These are phyloP conservation scores for Brenthis ino DNA, from an alignment of 2,888 invertebrate species.

Conservation along the genomic window DNA sequence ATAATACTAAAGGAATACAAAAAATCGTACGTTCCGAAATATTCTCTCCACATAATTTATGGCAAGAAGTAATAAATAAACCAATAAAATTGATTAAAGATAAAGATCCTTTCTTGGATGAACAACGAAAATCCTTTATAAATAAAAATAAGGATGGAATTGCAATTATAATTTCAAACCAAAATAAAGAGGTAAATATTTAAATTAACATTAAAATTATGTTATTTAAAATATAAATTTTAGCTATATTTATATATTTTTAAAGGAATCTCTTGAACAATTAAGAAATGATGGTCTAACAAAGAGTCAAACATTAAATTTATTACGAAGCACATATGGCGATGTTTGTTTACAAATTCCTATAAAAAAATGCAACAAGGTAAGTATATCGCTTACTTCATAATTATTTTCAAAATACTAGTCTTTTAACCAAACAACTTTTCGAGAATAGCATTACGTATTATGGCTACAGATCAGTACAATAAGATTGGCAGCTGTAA, in stretches of 20 bases:
- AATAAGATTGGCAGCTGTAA: no score
- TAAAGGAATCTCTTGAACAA: background rate
- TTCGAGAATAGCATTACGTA: no score
- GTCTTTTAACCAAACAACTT: no score
- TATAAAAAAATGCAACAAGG: constrained; percentile 56
- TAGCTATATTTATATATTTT: background rate
- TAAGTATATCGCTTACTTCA: constrained; percentile 25
- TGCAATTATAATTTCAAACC: constrained; percentile 17
- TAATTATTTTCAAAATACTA: background rate
- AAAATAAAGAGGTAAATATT: constrained; percentile 22
- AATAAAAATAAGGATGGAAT: constrained; percentile 14
- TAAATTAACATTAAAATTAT: background rate
- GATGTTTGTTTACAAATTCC: constrained; percentile 61
- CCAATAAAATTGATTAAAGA: constrained; percentile 43
- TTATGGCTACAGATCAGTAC: no score
- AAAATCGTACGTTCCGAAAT: constrained; percentile 44
- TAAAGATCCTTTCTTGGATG: constrained; percentile 8
- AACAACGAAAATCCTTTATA: background rate
- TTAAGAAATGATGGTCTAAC: background rate
- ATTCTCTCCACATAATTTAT: constrained; percentile 47
- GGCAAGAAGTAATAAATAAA: constrained; percentile 47
- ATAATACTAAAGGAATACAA: constrained; percentile 39
- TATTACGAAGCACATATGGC: constrained; percentile 58
- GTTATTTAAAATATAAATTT: background rate
- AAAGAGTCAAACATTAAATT: constrained; percentile 11